Percentiles rank a stretch among this genome's conserved stretches.
Evolutionary conservation across 2,888 invertebrate species (phyloP).

Genomic region (Onthophagus sagittarius): DNA sequence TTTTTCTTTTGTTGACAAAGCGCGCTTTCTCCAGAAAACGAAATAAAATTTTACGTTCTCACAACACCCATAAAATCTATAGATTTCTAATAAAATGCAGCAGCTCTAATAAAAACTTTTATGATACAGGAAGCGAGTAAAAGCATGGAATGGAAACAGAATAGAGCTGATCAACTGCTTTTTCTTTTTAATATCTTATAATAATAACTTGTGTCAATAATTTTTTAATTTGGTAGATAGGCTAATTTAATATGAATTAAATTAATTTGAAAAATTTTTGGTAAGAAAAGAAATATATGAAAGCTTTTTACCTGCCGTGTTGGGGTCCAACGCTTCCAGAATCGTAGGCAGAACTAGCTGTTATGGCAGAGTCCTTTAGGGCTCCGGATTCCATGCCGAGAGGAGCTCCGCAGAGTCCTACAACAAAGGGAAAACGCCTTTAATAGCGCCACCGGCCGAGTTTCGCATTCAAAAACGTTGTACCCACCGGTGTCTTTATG

Average conservation of each 20-base stretch:
- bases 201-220: background rate
- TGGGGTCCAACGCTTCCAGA: slow-evolving; percentile 77
- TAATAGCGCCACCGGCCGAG: slow-evolving; percentile 15
- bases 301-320: slow-evolving; percentile 66
- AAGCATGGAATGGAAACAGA: background rate
- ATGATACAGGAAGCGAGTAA: background rate
- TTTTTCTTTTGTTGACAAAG: background rate
- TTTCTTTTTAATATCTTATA: background rate
- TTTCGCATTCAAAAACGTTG: background rate
- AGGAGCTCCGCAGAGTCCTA: slow-evolving; percentile 67
- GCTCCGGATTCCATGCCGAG: slow-evolving; percentile 79
- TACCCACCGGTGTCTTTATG: background rate
- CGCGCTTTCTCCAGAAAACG: background rate
- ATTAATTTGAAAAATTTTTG: slow-evolving; percentile 1
- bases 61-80: background rate
- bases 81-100: background rate
- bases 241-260: too few relatives aligned
- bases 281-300: slow-evolving; percentile 10
- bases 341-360: slow-evolving; percentile 79
- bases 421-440: slow-evolving; percentile 38
- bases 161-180: background rate
- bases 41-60: background rate
- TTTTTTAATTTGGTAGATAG: too few relatives aligned
- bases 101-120: background rate
- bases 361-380: slow-evolving; percentile 73